These are phyloP conservation scores for Gymnorhina tibicen DNA, from an alignment of 2,113 vertebrate species.

Conservation along the genomic window DNA sequence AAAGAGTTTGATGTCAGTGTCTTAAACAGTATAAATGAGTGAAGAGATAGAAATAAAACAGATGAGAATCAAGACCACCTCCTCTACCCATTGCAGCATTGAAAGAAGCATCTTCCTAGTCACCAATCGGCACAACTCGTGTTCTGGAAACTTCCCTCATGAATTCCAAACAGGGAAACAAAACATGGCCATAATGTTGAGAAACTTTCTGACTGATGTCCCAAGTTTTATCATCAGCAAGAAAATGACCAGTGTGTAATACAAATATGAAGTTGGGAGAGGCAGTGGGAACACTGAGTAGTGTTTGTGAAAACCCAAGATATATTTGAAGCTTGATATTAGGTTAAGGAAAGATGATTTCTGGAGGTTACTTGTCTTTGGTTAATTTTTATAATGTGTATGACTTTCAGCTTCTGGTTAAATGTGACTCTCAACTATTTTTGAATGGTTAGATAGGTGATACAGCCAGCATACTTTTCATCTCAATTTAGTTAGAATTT, in stretches of 20 bases:
- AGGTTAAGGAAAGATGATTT: not conserved
- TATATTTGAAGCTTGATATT: not conserved
- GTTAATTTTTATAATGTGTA: not conserved
- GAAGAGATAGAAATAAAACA: not conserved
- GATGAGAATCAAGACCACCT: not conserved
- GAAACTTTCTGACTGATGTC: not conserved
- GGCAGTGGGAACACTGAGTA: not conserved
- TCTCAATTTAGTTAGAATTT: not conserved
- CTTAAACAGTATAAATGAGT: not conserved
- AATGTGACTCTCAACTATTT: not conserved
- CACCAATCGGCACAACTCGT: rapidly evolving
- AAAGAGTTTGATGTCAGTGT: not conserved
- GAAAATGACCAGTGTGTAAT: not conserved
- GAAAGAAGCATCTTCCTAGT: not conserved
- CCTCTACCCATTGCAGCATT: not conserved
- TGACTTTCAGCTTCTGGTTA: not conserved
- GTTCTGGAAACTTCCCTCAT: not conserved
- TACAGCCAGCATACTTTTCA: not conserved
- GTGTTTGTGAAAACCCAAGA: not conserved
- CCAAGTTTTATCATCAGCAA: not conserved
- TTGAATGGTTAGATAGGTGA: not conserved
- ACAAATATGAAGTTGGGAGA: not conserved
- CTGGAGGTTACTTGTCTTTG: not conserved
- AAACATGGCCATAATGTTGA: not conserved
- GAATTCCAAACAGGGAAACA: not conserved